phyloP scores from a whole-genome alignment of 2,888 invertebrate species.

The Cerceris rybyensis region DNA sequence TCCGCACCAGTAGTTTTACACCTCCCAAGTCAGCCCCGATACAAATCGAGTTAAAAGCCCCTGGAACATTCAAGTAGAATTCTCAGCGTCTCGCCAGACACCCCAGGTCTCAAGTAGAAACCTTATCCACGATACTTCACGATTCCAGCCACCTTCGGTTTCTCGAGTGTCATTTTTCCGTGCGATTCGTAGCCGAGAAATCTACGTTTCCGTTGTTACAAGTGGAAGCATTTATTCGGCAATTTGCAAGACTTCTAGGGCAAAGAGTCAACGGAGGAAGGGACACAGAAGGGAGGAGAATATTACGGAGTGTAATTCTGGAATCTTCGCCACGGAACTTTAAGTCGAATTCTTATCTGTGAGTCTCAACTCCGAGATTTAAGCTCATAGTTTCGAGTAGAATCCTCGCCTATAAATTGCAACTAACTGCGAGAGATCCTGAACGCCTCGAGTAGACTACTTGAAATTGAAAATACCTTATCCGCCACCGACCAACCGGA shows the following conservation, averaged over 20 bases:
- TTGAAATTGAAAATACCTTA: background rate
- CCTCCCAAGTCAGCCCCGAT: too few species aligned
- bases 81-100: too few species aligned
- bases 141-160: background rate
- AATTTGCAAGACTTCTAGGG: background rate
- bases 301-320: slow-evolving; percentile 17
- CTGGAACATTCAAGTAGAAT: too few species aligned
- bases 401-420: slow-evolving; percentile 6
- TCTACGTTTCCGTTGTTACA: background rate
- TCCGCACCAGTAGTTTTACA: too few species aligned
- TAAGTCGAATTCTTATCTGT: slow-evolving; percentile 34
- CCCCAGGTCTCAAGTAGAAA: too few species aligned
- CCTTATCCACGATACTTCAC: too few species aligned
- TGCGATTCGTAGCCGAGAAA: background rate
- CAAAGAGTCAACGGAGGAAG: background rate
- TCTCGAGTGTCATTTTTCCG: background rate
- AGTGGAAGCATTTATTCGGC: too few species aligned
- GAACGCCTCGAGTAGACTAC: background rate
- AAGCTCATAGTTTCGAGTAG: slow-evolving; percentile 13
- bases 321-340: slow-evolving; percentile 14
- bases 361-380: slow-evolving; percentile 17
- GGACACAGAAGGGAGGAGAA: background rate
- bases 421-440: background rate
- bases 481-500: too few species aligned
- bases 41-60: too few species aligned